A percentile compares a stretch with the other conserved stretches of the same genome.
These are phyloP conservation scores for Xylota segnis DNA, from an alignment of 2,888 invertebrate genomes.

Conservation along the genomic window DNA sequence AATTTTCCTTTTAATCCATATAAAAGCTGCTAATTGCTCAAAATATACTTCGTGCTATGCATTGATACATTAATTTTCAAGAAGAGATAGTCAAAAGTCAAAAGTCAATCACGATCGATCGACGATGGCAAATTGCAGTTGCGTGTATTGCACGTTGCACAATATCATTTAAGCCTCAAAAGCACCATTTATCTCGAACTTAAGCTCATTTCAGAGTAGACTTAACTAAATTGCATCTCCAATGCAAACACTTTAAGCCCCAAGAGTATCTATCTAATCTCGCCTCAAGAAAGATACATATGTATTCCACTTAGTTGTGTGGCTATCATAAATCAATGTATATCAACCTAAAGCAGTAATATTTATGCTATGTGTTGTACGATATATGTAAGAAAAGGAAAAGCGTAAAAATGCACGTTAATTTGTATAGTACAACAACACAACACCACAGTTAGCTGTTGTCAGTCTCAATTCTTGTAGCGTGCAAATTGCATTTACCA, in stretches of 20 bases:
- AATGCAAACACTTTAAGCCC: slow-evolving; percentile 30
- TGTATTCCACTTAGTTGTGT: not conserved
- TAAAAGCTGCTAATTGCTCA: not conserved
- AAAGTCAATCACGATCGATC: slow-evolving; percentile 23
- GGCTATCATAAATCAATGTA: slow-evolving; percentile 32
- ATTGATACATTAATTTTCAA: not conserved
- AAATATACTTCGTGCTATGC: not conserved
- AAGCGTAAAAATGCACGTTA: slow-evolving; percentile 48
- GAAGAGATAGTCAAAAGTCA: slow-evolving; percentile 38
- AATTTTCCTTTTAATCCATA: not conserved
- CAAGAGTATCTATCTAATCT: slow-evolving; percentile 15
- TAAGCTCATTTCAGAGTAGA: slow-evolving; percentile 23
- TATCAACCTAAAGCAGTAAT: slow-evolving; percentile 7
- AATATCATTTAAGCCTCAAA: slow-evolving; percentile 2
- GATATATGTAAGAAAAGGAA: slow-evolving; percentile 26
- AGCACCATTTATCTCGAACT: not conserved
- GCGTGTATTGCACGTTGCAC: slow-evolving; percentile 13
- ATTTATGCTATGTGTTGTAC: not conserved
- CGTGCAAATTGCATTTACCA: slow-evolving; percentile 51
- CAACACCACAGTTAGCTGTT: not conserved
- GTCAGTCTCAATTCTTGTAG: slow-evolving; percentile 30
- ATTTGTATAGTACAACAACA: slow-evolving; percentile 13
- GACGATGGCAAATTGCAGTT: slow-evolving; percentile 11
- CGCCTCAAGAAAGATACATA: slow-evolving; percentile 1
- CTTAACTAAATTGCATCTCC: not conserved